A percentile compares a stretch with the other conserved stretches of the same genome.
Evolutionary conservation across 2,888 invertebrate genomes (phyloP).

Genomic region (Napeogenes sylphis): DNA sequence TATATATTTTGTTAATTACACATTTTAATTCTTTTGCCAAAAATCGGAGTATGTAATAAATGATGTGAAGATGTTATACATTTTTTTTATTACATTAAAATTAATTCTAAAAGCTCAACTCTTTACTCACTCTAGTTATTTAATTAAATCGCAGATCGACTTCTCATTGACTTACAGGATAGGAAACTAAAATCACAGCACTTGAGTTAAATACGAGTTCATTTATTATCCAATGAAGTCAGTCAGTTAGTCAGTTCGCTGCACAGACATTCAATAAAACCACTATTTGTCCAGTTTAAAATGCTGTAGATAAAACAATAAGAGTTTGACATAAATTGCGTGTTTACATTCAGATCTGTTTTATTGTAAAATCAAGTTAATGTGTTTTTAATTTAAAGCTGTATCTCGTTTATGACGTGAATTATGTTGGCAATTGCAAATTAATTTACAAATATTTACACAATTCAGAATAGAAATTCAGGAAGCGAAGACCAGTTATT

Average conservation of each 20-base stretch:
- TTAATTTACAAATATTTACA: not conserved
- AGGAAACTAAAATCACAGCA: not conserved
- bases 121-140: too few relatives aligned
- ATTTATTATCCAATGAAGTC: conserved; percentile 27
- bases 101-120: too few relatives aligned
- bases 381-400: conserved; percentile 6
- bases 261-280: conserved; percentile 30
- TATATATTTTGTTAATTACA: too few relatives aligned
- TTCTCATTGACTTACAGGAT: too few relatives aligned
- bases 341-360: conserved; percentile 17
- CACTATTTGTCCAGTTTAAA: conserved; percentile 36
- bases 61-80: too few relatives aligned
- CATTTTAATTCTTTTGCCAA: too few relatives aligned
- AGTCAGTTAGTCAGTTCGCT: conserved; percentile 2
- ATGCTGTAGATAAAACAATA: conserved; percentile 8
- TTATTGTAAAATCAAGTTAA: conserved; percentile 16
- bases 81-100: too few relatives aligned
- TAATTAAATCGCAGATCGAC: too few relatives aligned
- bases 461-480: too few relatives aligned
- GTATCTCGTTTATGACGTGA: not conserved
- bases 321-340: conserved; percentile 10
- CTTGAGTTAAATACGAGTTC: conserved; percentile 16
- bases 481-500: too few relatives aligned
- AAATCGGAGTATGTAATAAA: too few relatives aligned
- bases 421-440: not conserved